Evolutionary conservation across 2,797 vertebrate species (phyloP), one percentile per base, ranked within the genome.

Genomic region (Cyclura pinguis): DNA sequence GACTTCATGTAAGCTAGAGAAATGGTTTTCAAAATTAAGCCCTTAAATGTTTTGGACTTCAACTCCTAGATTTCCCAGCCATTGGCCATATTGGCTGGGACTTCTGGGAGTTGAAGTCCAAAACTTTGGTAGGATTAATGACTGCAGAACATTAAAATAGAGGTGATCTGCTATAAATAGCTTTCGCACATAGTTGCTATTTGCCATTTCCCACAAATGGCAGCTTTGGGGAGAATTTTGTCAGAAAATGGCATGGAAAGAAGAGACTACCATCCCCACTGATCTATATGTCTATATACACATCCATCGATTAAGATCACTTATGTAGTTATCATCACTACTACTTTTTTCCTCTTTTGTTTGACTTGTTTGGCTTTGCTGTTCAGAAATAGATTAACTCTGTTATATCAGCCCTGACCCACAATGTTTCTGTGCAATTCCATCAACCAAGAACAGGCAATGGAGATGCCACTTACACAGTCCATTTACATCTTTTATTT

Each of bases 391-490:
- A 76, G 6, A 47, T 78, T 80, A 57, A 55, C 52, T 42, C 73
- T 69, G n/a, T 6, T 85, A 88, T 85, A 82, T 85, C 27, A 29
- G 78, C 82, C 73, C 82, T 89, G 80, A 84, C 93, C 93, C 89
- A 35, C 80, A 62, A 93, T 84, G 82, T 86, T 85, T 77, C 42
- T n/a, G 92, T 38, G 4, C 12, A 84, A 81, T 18, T 29, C 32
- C 4, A 50, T 69, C 82, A 89, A 92, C 24, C 38, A 14, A 85
- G 64, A 1, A 13, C 47, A 42, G 88, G 67, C 78, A 88, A 93
- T 88, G 52, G 5, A 35, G 18, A 89, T 77, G 50, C 59, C 82
- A 92, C 80, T 0, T 8, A 88, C 88, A 85, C 50, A 20, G 47
- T 92, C 76, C 84, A 38, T 47, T 47, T 83, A 0, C 77, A 59